A percentile compares a stretch with the other conserved stretches of the same genome.
These are phyloP conservation scores for Gephyroberyx darwinii DNA, from an alignment of 2,797 vertebrate genomes.

Conservation along the genomic window DNA sequence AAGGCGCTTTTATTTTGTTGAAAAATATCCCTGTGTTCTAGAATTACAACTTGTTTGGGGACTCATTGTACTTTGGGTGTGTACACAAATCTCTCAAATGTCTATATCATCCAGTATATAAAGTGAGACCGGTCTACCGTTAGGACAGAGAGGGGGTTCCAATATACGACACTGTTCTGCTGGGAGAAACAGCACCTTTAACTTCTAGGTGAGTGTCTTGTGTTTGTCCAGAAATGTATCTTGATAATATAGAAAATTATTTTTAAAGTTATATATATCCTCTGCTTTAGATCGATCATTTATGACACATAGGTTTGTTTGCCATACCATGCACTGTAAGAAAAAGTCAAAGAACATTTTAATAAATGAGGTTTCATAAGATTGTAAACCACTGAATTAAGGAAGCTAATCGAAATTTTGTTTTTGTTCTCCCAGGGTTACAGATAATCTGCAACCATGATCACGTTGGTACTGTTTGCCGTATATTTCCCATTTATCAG, in stretches of 20 bases:
- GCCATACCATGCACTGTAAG: no score
- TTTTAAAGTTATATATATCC: neutral
- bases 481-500: neutral
- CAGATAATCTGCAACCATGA: conserved; percentile 38
- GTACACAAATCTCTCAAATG: neutral
- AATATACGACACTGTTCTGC: no score
- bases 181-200: neutral
- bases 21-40: neutral
- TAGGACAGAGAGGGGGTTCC: neutral
- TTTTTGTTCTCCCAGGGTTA: neutral
- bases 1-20: neutral
- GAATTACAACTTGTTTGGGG: neutral
- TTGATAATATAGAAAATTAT: neutral
- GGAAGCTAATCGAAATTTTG: no score
- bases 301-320: no score
- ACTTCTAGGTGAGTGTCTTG: conserved; percentile 18
- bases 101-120: conserved; percentile 11
- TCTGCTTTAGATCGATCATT: no score
- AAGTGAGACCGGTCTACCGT: neutral
- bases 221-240: neutral
- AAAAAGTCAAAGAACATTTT: no score
- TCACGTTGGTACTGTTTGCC: conserved; percentile 43
- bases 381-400: no score
- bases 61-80: conserved; percentile 8
- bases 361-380: no score